phyloP scores from a whole-genome alignment of 2,113 vertebrate species.

The Gnathonemus longibarbis region DNA sequence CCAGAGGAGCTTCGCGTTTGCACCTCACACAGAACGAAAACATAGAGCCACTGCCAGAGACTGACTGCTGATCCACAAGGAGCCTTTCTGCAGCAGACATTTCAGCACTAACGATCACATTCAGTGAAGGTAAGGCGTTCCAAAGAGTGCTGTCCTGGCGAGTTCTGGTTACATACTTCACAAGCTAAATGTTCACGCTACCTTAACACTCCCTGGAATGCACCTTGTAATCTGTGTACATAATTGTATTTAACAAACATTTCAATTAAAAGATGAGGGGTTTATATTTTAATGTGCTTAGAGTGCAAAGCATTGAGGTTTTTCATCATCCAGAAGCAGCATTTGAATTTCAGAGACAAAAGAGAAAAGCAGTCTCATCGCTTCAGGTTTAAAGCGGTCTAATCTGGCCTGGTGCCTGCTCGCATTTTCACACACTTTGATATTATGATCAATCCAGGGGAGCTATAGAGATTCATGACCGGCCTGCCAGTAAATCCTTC shows the following conservation, averaged over 20 bases:
- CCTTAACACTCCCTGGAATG: not conserved
- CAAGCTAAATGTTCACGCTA: not conserved
- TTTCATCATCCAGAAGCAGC: not conserved
- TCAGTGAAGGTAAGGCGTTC: not conserved
- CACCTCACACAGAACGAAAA: not conserved
- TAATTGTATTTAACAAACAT: not conserved
- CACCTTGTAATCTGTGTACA: not conserved
- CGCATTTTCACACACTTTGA: slow-evolving; percentile 8
- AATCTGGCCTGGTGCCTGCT: not conserved
- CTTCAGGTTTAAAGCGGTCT: not conserved
- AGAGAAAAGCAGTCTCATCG: not conserved
- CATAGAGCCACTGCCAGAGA: not conserved
- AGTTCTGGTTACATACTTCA: not conserved
- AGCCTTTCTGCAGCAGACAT: not conserved
- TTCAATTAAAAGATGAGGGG: not conserved
- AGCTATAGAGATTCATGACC: not conserved
- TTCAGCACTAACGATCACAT: not conserved
- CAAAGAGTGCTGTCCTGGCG: not conserved
- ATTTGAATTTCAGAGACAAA: slow-evolving; percentile 1
- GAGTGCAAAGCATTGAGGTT: not conserved
- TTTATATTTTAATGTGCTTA: not conserved
- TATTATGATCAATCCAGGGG: not conserved
- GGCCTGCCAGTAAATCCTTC: not conserved
- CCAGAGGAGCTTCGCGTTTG: not conserved
- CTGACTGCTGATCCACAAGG: not conserved